Evolutionary conservation across 2,888 invertebrate genomes (phyloP).

Genomic region (Rotaria sp.): DNA sequence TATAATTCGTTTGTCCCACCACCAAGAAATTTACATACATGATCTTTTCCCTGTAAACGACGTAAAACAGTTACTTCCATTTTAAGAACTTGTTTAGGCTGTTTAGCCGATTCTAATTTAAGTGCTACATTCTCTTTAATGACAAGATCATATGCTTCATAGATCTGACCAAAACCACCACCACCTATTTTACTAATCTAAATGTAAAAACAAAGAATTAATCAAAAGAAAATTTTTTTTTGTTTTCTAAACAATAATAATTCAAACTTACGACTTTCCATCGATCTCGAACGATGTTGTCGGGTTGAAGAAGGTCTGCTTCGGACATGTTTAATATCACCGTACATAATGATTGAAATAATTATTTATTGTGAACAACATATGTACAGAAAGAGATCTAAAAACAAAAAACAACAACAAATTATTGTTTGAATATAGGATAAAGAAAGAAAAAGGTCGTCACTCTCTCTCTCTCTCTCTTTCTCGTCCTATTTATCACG

Average conservation of each 20-base stretch:
- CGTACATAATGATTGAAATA: not conserved
- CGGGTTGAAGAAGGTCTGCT: constrained; percentile 86
- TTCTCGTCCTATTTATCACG: not conserved
- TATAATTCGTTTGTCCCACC: constrained; percentile 97
- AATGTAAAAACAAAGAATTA: not conserved
- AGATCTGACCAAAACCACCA: constrained; percentile 98
- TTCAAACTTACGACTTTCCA: constrained; percentile 92
- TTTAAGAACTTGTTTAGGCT: constrained; percentile 96
- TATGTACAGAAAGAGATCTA: constrained; percentile 1
- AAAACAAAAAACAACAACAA: not conserved
- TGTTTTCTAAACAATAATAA: constrained; percentile 57
- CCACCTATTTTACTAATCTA: constrained; percentile 64
- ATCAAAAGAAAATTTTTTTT: not conserved
- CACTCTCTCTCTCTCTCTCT: not conserved
- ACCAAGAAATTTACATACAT: constrained; percentile 95
- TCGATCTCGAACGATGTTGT: constrained; percentile 91
- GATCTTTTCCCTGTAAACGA: constrained; percentile 92
- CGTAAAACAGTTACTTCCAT: constrained; percentile 99
- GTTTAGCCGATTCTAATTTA: constrained; percentile 93
- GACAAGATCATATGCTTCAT: constrained; percentile 90
- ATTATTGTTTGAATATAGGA: not conserved
- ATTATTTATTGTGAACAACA: not conserved
- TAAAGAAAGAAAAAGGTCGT: not conserved
- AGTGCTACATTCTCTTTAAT: constrained; percentile 92
- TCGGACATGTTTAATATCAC: constrained; percentile 53